Evolutionary conservation across 2,113 vertebrate species (phyloP).

Genomic region (Erpornis zantholeuca): DNA sequence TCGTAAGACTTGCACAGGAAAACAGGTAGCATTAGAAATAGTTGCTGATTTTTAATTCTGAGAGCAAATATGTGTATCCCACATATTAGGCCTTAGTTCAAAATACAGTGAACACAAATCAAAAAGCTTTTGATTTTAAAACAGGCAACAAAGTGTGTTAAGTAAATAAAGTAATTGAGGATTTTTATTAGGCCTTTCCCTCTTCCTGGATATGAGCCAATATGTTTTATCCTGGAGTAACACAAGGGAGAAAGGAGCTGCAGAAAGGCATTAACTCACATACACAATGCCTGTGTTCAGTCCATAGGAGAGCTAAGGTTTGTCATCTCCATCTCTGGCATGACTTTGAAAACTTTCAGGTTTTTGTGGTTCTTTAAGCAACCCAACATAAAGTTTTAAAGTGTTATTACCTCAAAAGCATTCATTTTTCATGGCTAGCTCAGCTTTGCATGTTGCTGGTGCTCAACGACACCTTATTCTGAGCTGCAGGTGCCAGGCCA

Average conservation of each 20-base stretch:
- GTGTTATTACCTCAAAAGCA: background rate
- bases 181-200: background rate
- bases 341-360: background rate
- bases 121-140: background rate
- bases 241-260: background rate
- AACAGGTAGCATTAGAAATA: background rate
- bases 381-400: background rate
- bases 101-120: background rate
- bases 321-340: background rate
- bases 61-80: background rate
- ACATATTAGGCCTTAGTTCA: background rate
- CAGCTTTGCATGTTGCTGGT: background rate
- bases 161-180: background rate
- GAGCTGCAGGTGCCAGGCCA: accelerated
- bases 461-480: background rate
- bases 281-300: too few species aligned
- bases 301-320: background rate
- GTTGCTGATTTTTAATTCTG: background rate
- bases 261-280: background rate
- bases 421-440: background rate
- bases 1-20: background rate
- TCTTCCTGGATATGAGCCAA: background rate
- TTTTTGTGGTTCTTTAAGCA: background rate
- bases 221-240: background rate
- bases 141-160: background rate